Evolutionary conservation across 2,113 vertebrate species (phyloP).

Genomic region (Mungos mungo): DNA sequence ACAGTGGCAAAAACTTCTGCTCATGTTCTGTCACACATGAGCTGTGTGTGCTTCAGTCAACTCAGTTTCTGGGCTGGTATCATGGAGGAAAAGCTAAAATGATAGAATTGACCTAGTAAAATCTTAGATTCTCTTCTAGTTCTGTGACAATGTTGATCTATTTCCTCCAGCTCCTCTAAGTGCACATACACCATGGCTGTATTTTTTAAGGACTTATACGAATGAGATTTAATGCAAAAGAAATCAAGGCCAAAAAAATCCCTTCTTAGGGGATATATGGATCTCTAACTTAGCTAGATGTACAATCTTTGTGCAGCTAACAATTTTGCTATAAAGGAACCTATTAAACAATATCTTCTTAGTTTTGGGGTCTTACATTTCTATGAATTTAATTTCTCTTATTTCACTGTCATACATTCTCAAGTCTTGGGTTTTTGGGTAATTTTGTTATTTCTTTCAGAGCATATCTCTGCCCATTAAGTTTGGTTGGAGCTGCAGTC

Average conservation of each 20-base stretch:
- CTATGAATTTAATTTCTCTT: not conserved
- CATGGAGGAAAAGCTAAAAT: not conserved
- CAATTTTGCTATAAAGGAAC: not conserved
- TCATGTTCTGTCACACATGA: not conserved
- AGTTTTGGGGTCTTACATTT: not conserved
- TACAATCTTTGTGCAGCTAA: not conserved
- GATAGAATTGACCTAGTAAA: not conserved
- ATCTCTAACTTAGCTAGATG: not conserved
- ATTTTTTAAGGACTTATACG: not conserved
- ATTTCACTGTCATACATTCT: not conserved
- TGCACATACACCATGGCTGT: not conserved
- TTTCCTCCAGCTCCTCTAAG: not conserved
- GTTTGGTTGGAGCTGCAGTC: not conserved
- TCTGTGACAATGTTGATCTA: not conserved
- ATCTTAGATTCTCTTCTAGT: not conserved
- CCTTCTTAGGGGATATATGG: not conserved
- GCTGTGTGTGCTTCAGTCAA: not conserved
- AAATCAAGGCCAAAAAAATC: not conserved
- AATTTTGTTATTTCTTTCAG: conserved; percentile 18
- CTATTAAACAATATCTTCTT: not conserved
- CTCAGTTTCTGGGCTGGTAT: not conserved
- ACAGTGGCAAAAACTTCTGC: not conserved
- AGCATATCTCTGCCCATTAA: conserved; percentile 5
- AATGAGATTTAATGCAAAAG: not conserved
- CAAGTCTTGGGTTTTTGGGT: not conserved